phyloP scores from a whole-genome alignment of 2,888 invertebrate species.

The Leucophenga maculata region DNA sequence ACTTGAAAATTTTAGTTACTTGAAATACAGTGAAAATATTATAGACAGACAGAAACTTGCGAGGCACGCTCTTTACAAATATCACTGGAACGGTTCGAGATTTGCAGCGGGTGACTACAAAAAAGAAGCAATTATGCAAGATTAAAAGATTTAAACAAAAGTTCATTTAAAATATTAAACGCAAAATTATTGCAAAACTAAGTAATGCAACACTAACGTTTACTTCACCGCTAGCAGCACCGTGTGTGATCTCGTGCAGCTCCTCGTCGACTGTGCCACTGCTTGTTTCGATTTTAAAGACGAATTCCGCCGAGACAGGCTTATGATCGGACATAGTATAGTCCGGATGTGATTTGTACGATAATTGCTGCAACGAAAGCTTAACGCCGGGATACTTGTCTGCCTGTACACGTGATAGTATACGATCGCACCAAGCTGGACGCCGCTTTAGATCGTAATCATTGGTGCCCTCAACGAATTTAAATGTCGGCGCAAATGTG shows the following conservation, averaged over 20 bases:
- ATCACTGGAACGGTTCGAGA: constrained; percentile 52
- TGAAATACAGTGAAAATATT: neutral
- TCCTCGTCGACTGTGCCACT: constrained; percentile 52
- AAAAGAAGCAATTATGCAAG: constrained; percentile 19
- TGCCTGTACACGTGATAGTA: constrained; percentile 87
- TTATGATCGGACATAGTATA: constrained; percentile 93
- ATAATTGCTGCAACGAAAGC: constrained; percentile 80
- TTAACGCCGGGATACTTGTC: constrained; percentile 87
- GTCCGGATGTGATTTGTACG: constrained; percentile 83
- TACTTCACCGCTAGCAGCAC: constrained; percentile 43
- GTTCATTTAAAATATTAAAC: constrained; percentile 37
- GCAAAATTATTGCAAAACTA: constrained; percentile 42
- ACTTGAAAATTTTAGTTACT: neutral
- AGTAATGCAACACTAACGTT: constrained; percentile 58
- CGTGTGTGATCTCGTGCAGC: constrained; percentile 63
- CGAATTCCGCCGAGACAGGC: constrained; percentile 88
- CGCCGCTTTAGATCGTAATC: constrained; percentile 89
- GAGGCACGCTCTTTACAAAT: constrained; percentile 34
- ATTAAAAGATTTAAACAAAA: constrained; percentile 45
- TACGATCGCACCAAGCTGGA: constrained; percentile 96
- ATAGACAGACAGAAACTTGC: no score
- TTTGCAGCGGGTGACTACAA: constrained; percentile 58
- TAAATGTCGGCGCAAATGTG: constrained; percentile 90
- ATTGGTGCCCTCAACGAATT: constrained; percentile 82
- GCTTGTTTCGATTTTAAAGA: constrained; percentile 56